These are phyloP conservation scores for Agapornis roseicollis DNA, from an alignment of 2,113 vertebrate species.

Conservation along the genomic window DNA sequence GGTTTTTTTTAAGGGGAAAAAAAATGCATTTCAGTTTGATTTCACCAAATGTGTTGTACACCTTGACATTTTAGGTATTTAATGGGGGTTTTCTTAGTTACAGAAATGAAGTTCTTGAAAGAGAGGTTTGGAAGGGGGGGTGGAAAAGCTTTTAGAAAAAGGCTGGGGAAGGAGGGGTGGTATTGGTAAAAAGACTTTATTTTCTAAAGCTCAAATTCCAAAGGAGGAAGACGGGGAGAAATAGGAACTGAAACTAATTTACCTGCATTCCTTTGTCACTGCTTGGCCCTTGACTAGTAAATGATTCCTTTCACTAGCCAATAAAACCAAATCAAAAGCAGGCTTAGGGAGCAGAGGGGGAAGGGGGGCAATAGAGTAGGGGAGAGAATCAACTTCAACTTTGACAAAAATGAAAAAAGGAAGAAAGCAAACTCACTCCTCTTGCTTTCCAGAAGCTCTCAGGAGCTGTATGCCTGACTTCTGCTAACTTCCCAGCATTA, in stretches of 20 bases:
- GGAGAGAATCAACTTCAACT: slow-evolving; percentile 28
- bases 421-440: slow-evolving; percentile 46
- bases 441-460: slow-evolving; percentile 4
- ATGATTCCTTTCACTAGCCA: slow-evolving; percentile 77
- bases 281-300: slow-evolving; percentile 71
- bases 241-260: slow-evolving; percentile 76
- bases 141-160: slow-evolving; percentile 56
- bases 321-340: slow-evolving; percentile 75
- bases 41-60: slow-evolving; percentile 21
- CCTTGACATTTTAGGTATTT: slow-evolving; percentile 55
- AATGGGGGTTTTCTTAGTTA: slow-evolving; percentile 44
- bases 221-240: slow-evolving; percentile 59
- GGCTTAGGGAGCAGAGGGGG: slow-evolving; percentile 57
- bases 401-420: not conserved
- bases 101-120: slow-evolving; percentile 59
- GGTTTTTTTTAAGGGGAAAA: not conserved
- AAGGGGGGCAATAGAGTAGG: slow-evolving; percentile 11
- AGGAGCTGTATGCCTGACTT: not conserved
- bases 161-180: not conserved
- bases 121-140: slow-evolving; percentile 19
- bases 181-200: slow-evolving; percentile 55
- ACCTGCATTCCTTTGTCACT: slow-evolving; percentile 76
- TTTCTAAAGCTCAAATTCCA: slow-evolving; percentile 74
- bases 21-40: slow-evolving; percentile 41
- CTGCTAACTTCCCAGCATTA: slow-evolving; percentile 3